phyloP scores from a whole-genome alignment of 2,888 invertebrate species.

The Caenorhabditis sp. region DNA sequence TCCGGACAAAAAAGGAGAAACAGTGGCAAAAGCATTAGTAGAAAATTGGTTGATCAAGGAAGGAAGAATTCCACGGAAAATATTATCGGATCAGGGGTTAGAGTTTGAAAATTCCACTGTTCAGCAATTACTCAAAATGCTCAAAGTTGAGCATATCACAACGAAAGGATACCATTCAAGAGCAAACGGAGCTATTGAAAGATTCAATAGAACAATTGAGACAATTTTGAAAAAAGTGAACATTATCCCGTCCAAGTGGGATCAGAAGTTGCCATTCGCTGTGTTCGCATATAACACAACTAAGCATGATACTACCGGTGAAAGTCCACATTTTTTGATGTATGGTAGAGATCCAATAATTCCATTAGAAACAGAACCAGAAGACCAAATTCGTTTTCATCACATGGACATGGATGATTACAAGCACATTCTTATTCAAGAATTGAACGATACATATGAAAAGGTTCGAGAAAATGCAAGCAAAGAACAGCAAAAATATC shows the following conservation, averaged over 20 bases:
- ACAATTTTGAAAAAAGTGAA: constrained; percentile 22
- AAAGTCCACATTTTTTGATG: neutral
- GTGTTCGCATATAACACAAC: neutral
- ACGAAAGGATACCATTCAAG: constrained; percentile 41
- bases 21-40: constrained; percentile 22
- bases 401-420: constrained; percentile 2
- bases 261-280: neutral
- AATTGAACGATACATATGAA: neutral
- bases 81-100: constrained; percentile 26
- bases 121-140: constrained; percentile 14
- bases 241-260: neutral
- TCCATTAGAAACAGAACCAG: neutral
- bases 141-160: constrained; percentile 3
- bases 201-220: constrained; percentile 31
- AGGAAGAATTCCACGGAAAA: constrained; percentile 21
- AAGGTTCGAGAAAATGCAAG: neutral
- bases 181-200: constrained; percentile 44
- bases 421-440: neutral
- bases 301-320: neutral
- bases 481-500: neutral
- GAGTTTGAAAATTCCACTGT: constrained; percentile 23
- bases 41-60: constrained; percentile 27
- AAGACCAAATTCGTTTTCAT: neutral
- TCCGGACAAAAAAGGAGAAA: constrained; percentile 30
- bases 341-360: neutral